Evolutionary conservation across 2,113 vertebrate species (phyloP).

Genomic region (Cynopterus brachyotis): DNA sequence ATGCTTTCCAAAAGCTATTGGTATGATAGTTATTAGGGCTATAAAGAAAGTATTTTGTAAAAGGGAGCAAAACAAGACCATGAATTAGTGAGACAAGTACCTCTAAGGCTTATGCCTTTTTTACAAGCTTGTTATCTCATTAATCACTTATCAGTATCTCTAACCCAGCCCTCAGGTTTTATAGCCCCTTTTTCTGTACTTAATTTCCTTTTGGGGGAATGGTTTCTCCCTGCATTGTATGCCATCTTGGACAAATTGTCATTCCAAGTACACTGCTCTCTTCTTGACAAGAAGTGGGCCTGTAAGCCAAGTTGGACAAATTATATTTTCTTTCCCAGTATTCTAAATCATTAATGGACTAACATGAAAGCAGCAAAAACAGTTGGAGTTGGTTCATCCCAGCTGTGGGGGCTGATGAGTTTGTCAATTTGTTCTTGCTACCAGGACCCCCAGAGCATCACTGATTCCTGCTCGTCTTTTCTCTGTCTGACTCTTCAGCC

Average conservation of each 20-base stretch:
- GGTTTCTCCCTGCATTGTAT: neutral
- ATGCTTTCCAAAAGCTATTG: neutral
- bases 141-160: neutral
- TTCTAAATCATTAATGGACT: neutral
- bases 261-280: neutral
- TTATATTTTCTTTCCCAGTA: neutral
- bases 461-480: neutral
- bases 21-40: neutral
- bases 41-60: neutral
- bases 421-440: neutral
- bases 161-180: neutral
- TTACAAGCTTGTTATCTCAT: neutral
- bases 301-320: neutral
- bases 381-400: neutral
- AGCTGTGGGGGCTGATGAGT: neutral
- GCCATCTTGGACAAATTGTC: neutral
- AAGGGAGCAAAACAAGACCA: neutral
- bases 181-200: neutral
- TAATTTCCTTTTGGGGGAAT: neutral
- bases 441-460: neutral
- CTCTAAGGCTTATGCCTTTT: too few relatives aligned
- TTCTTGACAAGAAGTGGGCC: neutral
- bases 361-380: neutral
- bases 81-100: neutral
- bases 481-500: neutral